Evolutionary conservation across 2,113 vertebrate genomes (phyloP).

Genomic region (Sprattus sprattus): DNA sequence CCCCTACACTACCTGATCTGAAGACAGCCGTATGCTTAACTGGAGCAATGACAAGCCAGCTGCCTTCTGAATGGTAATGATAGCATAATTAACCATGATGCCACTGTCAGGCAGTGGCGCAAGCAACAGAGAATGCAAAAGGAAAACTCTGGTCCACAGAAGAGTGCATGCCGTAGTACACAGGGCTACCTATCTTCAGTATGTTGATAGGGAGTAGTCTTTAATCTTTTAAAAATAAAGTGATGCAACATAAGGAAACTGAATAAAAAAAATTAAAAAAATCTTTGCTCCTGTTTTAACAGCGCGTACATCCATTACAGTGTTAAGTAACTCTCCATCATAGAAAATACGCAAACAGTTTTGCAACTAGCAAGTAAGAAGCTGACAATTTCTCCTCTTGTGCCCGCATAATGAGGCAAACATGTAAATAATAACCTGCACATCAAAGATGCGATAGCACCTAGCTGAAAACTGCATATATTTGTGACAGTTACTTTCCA

Average conservation of each 20-base stretch:
- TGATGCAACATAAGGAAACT: conserved; percentile 59
- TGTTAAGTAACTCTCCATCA: background rate
- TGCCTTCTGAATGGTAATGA: background rate
- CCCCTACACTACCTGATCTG: background rate
- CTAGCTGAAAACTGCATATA: background rate
- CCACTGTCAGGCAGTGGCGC: background rate
- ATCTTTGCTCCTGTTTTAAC: background rate
- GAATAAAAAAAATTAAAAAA: background rate
- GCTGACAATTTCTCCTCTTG: background rate
- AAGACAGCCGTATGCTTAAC: background rate
- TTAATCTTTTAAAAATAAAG: conserved; percentile 52
- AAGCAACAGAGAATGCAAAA: background rate
- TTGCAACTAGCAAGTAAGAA: background rate
- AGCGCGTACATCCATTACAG: background rate
- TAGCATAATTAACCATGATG: background rate
- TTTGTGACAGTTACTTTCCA: background rate
- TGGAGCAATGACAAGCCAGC: background rate
- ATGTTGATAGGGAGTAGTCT: conserved; percentile 45
- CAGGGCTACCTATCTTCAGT: background rate
- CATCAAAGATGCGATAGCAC: background rate
- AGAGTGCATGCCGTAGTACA: background rate
- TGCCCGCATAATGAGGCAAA: background rate
- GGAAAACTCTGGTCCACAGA: background rate
- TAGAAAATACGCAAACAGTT: background rate
- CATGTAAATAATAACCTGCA: background rate